A percentile compares a stretch with the other conserved stretches of the same genome.
Conservation (phyloP, 2,797 vertebrate genomes). For the Sciaenops ocellatus region DNA sequence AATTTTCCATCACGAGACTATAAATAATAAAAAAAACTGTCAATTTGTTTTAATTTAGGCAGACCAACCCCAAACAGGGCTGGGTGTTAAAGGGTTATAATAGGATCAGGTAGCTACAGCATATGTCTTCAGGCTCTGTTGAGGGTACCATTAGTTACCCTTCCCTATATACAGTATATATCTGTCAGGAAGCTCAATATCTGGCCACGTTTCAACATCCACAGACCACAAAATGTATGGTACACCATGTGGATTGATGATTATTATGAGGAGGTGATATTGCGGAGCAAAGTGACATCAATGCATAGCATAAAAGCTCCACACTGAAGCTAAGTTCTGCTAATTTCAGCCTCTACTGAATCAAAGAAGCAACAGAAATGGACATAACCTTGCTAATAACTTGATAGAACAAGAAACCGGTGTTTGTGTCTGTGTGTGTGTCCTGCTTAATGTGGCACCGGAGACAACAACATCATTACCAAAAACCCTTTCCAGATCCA, state of each 20-base stretch:
- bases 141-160: neutral
- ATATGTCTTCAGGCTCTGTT: neutral
- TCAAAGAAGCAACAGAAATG: neutral
- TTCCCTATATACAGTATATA: neutral
- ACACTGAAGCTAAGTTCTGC: neutral
- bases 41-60: neutral
- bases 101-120: neutral
- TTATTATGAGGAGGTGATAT: constrained; percentile 3
- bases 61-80: neutral
- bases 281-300: neutral
- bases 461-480: constrained; percentile 36
- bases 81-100: neutral
- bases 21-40: neutral
- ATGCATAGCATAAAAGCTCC: neutral
- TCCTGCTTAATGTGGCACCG: constrained; percentile 20
- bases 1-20: neutral
- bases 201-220: neutral
- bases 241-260: neutral
- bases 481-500: constrained; percentile 33
- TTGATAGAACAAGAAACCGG: constrained; percentile 1
- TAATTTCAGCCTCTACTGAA: neutral
- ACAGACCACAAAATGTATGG: neutral
- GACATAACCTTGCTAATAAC: neutral
- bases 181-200: constrained; percentile 8
- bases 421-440: constrained; percentile 39